Base-by-base conservation (phyloP, 2,888 invertebrate species). In the Lamellibrachia satsuma region DNA sequence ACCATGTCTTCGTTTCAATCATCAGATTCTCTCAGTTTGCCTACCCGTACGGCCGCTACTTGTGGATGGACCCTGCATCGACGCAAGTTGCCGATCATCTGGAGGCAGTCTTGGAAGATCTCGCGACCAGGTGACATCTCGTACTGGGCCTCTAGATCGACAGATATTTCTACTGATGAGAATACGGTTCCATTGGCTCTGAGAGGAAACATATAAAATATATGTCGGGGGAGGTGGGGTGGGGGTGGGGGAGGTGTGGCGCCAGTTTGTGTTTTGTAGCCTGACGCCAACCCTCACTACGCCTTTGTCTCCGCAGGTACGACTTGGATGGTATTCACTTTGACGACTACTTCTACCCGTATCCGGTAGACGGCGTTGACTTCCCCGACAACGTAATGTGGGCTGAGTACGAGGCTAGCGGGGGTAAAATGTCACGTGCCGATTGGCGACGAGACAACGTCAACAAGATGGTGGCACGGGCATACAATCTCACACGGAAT, bases 311-410 rank as follows among this genome's bases (percentile, higher is more conserved):
- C 39, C 39, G 9, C 90, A 94, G 95, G 7, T 96, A 96, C 93
- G 95, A 95, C 93, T 93, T 96, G 7, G 96, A 96, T 93, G 96
- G 95, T 3, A 93, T 96, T 6, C 96, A 96, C 92, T 95, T 96
- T 93, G 96, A 96, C 92, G 96, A 96, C 93, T 96, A 96, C 93
- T 96, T 96, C 93, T 96, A 96, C 93, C 96, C 96, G 0, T 96
- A 96, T 93, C 95, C 96, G 0, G 95, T 94, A n/a, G 93, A 94
- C 7, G 95, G 94, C 4, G 92, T 93, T 15, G 93, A 93, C 52
- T 96, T 96, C 94, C 96, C 96, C 0, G 96, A 96, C 92, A 92
- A 94, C 7, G 92, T 92, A 27, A 96, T 96, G 0, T 96, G 95
- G 94, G 92, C 93, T 27, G 93, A 92, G 1, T 96, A 96, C 94